Conservation (phyloP, 2,888 invertebrate species). For the Galerucella nymphaeae region DNA sequence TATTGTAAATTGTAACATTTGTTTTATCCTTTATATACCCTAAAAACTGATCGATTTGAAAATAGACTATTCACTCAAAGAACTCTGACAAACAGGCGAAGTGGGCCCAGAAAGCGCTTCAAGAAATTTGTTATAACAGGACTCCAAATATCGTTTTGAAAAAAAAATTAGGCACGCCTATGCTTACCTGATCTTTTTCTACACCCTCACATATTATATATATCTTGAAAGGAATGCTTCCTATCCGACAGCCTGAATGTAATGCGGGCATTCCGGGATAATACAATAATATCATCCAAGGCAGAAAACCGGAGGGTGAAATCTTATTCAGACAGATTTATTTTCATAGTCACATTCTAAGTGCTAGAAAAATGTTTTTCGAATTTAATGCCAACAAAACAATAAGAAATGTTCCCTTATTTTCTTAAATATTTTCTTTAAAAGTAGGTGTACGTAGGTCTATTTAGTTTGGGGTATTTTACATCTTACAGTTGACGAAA, state of each 20-base stretch:
- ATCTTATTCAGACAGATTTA: constrained; percentile 39
- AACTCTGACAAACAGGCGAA: no score
- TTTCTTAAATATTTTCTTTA: no score
- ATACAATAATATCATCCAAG: constrained; percentile 45
- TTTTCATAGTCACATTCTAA: constrained; percentile 27
- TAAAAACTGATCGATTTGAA: no score
- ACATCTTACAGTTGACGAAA: no score
- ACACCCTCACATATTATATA: constrained; percentile 18
- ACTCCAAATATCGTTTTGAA: no score
- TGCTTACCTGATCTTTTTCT: constrained; percentile 18
- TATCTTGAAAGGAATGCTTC: constrained; percentile 36
- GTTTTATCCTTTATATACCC: no score
- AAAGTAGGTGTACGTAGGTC: no score
- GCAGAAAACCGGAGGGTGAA: constrained; percentile 40
- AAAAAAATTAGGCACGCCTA: neutral
- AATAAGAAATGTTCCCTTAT: constrained; percentile 2
- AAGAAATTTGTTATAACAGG: no score
- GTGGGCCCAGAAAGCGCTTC: no score
- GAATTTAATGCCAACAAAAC: neutral
- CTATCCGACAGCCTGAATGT: constrained; percentile 45
- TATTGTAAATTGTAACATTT: no score
- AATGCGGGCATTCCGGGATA: constrained; percentile 47
- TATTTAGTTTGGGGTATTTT: no score
- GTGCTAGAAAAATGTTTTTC: constrained; percentile 6
- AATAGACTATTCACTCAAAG: no score